Percentiles rank a stretch among this genome's conserved stretches.
Conservation (phyloP, 2,888 invertebrate genomes). For the Blastobasis adustella region DNA sequence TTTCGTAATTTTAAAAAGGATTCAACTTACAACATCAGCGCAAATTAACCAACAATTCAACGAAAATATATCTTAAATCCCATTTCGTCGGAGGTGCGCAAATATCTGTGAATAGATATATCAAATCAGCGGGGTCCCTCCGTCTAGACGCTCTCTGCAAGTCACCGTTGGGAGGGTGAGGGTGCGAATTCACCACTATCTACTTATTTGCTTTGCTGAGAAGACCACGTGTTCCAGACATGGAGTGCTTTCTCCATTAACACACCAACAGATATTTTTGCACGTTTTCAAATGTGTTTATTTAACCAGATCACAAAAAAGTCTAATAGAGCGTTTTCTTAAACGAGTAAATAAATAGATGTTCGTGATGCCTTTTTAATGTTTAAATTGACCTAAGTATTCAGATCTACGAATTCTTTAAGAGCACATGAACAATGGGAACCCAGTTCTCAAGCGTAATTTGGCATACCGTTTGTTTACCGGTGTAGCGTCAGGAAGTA, state of each 20-base stretch:
- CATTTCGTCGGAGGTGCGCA: constrained; percentile 6
- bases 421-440: constrained; percentile 48
- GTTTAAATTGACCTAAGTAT: constrained; percentile 20
- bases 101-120: constrained; percentile 12
- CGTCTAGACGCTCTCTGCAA: constrained; percentile 70
- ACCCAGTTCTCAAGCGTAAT: constrained; percentile 66
- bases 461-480: constrained; percentile 65
- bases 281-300: not conserved
- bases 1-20: too few relatives aligned
- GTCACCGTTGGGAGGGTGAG: constrained; percentile 60
- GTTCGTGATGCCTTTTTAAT: constrained; percentile 12
- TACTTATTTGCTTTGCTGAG: constrained; percentile 64
- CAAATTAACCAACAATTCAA: too few relatives aligned
- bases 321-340: not conserved
- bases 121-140: constrained; percentile 46
- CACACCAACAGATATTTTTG: constrained; percentile 12
- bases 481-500: constrained; percentile 43
- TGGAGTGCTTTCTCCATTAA: constrained; percentile 36
- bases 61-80: constrained; percentile 4
- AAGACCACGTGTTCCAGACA: constrained; percentile 54
- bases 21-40: too few relatives aligned
- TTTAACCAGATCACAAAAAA: not conserved
- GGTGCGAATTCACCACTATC: constrained; percentile 60
- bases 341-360: constrained; percentile 3
- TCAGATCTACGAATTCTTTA: constrained; percentile 35